Evolutionary conservation across 2,113 vertebrate genomes (phyloP), one percentile per base, ranked within the genome.

Genomic region (Megalops atlanticus): DNA sequence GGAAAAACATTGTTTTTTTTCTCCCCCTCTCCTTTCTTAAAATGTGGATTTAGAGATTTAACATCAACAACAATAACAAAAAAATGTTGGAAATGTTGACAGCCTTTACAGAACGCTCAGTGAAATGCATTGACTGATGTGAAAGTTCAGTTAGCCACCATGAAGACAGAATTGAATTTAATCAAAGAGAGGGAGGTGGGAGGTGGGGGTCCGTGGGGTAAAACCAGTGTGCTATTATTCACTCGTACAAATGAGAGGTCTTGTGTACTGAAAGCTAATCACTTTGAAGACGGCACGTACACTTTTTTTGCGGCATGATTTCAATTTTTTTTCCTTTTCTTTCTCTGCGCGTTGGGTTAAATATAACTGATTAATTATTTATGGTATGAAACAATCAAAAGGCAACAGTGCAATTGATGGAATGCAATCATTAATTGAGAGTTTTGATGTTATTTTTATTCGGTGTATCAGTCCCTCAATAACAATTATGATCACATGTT

Each of bases 1-100:
- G 18, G 64, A 70, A 12, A 71, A 79, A 79, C 58, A 79, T 18
- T 69, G 18, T n/a, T 40, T 47, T 21, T 73, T 40, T 7, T 71
- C 11, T 35, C 12, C 35, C 35, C 18, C 2, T 38, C 24, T 11
- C 14, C 33, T 36, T 71, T 54, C 16, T 80, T 49, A 24, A 33
- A 64, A 45, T 79, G 16, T 7, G 11, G 58, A n/a, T 27, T 27
- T 64, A 64, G 58, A 64, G 11, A n/a, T 54, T 54, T 24, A 16
- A n/a, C n/a, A n/a, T n/a, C n/a, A n/a, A n/a, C n/a, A n/a, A n/a
- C n/a, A n/a, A n/a, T n/a, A n/a, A n/a, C n/a, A n/a, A n/a, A n/a
- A n/a, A n/a, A n/a, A n/a, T n/a, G n/a, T n/a, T n/a, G n/a, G n/a
- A 54, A 54, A 54, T 54, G 49, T 54, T 54, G 49, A 54, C 49